Conservation (phyloP, 2,113 vertebrate species). For the Phalacrocorax pelagicus region DNA sequence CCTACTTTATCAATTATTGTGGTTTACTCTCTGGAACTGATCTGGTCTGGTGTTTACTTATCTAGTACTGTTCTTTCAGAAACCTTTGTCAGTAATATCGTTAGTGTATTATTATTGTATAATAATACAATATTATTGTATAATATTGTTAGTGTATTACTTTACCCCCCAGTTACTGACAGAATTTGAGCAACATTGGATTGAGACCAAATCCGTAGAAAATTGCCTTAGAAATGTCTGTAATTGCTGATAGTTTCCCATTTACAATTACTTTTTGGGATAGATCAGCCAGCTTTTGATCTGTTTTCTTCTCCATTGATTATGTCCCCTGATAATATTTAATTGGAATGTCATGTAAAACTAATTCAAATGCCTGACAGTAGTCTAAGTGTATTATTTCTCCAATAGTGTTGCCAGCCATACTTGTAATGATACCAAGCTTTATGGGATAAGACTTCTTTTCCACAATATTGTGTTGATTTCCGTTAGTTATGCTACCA, state of each 20-base stretch:
- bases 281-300: not conserved
- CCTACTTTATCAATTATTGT: not conserved
- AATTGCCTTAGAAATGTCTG: not conserved
- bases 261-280: constrained; percentile 7
- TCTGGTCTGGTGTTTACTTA: not conserved
- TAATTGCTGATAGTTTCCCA: not conserved
- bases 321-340: constrained; percentile 30
- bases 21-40: not conserved
- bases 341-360: constrained; percentile 38
- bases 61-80: not conserved
- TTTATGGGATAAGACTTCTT: not conserved
- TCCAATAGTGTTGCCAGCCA: not conserved
- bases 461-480: not conserved
- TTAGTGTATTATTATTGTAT: not conserved
- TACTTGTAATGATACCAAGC: not conserved
- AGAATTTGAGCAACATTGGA: not conserved
- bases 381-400: not conserved
- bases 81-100: not conserved
- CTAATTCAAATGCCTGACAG: constrained; percentile 2
- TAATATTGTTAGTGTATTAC: not conserved
- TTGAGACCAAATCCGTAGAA: not conserved
- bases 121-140: not conserved
- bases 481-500: not conserved
- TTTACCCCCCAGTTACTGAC: not conserved
- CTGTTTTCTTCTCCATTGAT: constrained; percentile 26